Conservation (phyloP, 35 echinoderm and acorn worm species). For the Apostichopus californicus region DNA sequence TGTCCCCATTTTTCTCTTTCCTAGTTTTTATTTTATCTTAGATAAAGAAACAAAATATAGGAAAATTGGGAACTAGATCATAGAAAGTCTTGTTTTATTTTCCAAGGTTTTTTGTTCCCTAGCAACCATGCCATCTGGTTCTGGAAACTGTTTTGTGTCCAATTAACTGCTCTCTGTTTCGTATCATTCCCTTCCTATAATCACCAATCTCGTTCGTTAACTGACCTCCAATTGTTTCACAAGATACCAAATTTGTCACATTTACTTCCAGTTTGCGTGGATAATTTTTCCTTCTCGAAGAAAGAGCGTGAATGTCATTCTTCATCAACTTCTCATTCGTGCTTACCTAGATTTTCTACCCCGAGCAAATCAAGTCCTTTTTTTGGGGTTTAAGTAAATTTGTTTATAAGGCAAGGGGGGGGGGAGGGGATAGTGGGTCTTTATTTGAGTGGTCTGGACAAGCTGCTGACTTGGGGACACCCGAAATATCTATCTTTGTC, state of each 20-base stretch:
- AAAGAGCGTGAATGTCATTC: not conserved
- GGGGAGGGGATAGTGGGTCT: not conserved
- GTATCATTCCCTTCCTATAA: too few species aligned
- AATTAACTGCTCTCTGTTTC: too few species aligned
- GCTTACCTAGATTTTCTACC: not conserved
- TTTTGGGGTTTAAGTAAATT: not conserved
- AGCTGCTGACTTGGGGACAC: not conserved
- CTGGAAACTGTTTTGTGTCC: too few species aligned
- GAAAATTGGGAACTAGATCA: too few species aligned
- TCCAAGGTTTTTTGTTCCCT: too few species aligned
- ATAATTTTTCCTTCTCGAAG: not conserved
- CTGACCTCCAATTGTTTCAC: not conserved
- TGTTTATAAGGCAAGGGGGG: not conserved
- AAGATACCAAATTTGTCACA: not conserved
- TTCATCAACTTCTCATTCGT: not conserved
- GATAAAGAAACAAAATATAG: too few species aligned
- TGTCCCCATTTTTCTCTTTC: too few species aligned
- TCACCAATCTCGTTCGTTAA: not conserved
- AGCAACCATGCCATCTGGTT: too few species aligned
- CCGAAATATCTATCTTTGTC: not conserved
- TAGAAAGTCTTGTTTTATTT: too few species aligned
- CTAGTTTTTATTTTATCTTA: too few species aligned
- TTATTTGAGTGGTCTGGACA: not conserved
- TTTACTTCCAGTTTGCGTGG: not conserved
- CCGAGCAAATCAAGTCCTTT: not conserved